phyloP scores from a whole-genome alignment of 2,888 invertebrate species.

The Ennomos erosarius region DNA sequence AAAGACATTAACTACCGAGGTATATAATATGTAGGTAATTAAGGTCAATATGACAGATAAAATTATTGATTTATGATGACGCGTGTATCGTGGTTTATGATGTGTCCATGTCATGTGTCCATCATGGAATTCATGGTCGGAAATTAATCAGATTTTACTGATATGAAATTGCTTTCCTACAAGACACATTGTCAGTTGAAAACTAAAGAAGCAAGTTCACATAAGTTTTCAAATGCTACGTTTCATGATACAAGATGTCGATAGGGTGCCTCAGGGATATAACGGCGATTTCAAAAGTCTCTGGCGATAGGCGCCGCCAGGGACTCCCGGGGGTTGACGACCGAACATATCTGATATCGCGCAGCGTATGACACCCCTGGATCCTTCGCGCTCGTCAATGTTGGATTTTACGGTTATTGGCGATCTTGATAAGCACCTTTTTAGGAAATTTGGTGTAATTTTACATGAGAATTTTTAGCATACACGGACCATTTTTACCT shows the following conservation, averaged over 20 bases:
- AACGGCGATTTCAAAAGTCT: slow-evolving; percentile 41
- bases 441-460: slow-evolving; percentile 20
- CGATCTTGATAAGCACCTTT: slow-evolving; percentile 28
- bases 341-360: slow-evolving; percentile 51
- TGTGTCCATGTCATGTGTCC: no score
- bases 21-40: no score
- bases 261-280: slow-evolving; percentile 43
- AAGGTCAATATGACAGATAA: no score
- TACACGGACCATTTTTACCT: neutral
- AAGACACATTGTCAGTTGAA: neutral
- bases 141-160: neutral
- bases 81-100: no score
- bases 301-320: slow-evolving; percentile 45
- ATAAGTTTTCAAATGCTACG: slow-evolving; percentile 23
- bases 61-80: no score
- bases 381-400: slow-evolving; percentile 27
- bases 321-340: slow-evolving; percentile 52
- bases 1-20: no score
- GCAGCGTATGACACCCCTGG: slow-evolving; percentile 30
- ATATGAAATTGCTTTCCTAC: neutral
- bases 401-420: slow-evolving; percentile 27
- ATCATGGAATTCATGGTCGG: no score
- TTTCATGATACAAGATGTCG: slow-evolving; percentile 39
- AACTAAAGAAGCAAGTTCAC: slow-evolving; percentile 21
- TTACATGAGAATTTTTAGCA: slow-evolving; percentile 11